phyloP scores from a whole-genome alignment of 2,113 vertebrate genomes.

The Oreotrochilus melanogaster region DNA sequence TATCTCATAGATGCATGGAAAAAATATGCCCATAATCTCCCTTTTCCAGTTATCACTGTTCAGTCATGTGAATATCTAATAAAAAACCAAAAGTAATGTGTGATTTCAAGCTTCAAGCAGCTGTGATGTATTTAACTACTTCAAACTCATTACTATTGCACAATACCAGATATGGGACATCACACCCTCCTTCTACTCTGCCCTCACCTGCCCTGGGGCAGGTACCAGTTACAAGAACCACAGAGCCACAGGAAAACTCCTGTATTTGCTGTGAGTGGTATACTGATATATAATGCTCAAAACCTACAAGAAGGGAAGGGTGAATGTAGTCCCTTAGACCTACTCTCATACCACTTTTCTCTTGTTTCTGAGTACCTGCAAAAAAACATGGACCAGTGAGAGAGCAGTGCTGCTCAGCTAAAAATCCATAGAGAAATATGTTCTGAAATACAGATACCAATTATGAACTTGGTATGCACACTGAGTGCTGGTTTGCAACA shows the following conservation, averaged over 20 bases:
- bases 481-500: neutral
- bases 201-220: neutral
- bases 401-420: neutral
- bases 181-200: neutral
- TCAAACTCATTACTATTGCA: neutral
- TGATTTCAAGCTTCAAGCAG: neutral
- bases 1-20: neutral
- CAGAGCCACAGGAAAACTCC: neutral
- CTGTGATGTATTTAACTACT: neutral
- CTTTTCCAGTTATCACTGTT: neutral
- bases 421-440: neutral
- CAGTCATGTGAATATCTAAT: accelerated
- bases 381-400: neutral
- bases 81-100: neutral
- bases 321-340: neutral
- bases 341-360: neutral
- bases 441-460: neutral
- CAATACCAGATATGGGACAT: neutral
- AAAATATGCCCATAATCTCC: neutral
- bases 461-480: neutral
- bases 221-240: neutral
- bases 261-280: neutral
- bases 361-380: neutral
- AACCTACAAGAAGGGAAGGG: neutral
- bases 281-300: neutral